Conservation (phyloP, 2,797 vertebrate species). For the Leuciscus waleckii region DNA sequence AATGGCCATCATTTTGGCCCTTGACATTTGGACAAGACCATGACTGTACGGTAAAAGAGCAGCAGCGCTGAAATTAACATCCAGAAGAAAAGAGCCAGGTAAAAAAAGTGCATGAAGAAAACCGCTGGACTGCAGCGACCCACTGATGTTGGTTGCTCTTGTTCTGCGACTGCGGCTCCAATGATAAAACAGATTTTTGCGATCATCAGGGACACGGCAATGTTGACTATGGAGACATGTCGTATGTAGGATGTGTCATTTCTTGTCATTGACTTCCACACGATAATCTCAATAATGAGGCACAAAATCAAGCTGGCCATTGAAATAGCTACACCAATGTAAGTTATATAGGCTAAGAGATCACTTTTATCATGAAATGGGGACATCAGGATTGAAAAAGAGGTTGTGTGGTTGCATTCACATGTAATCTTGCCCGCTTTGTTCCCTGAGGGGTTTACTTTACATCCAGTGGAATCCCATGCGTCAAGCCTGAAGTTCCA, state of each 20-base stretch:
- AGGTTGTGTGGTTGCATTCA: conserved; percentile 69
- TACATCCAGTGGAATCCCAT: conserved; percentile 78
- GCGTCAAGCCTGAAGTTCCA: conserved; percentile 86
- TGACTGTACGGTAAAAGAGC: conserved; percentile 86
- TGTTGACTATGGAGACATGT: conserved; percentile 88
- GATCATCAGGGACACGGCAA: conserved; percentile 83
- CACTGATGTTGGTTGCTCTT: conserved; percentile 33
- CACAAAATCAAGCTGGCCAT: conserved; percentile 83
- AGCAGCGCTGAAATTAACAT: conserved; percentile 89
- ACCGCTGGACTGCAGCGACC: conserved; percentile 79
- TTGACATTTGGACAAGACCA: conserved; percentile 85
- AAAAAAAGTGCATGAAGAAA: conserved; percentile 93
- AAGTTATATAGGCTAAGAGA: conserved; percentile 77
- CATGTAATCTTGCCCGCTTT: conserved; percentile 53
- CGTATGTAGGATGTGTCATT: conserved; percentile 90
- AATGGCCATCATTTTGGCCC: conserved; percentile 77
- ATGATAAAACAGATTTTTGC: conserved; percentile 90
- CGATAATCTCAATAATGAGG: conserved; percentile 84
- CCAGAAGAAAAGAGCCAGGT: conserved; percentile 93
- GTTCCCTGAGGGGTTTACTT: conserved; percentile 3
- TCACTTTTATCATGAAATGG: too few species aligned
- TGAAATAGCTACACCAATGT: conserved; percentile 86
- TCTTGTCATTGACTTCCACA: conserved; percentile 87
- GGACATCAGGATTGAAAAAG: conserved; percentile 91
- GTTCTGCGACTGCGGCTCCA: conserved; percentile 65